phyloP scores from a whole-genome alignment of 2,797 vertebrate genomes.

The Siniperca undulata region DNA sequence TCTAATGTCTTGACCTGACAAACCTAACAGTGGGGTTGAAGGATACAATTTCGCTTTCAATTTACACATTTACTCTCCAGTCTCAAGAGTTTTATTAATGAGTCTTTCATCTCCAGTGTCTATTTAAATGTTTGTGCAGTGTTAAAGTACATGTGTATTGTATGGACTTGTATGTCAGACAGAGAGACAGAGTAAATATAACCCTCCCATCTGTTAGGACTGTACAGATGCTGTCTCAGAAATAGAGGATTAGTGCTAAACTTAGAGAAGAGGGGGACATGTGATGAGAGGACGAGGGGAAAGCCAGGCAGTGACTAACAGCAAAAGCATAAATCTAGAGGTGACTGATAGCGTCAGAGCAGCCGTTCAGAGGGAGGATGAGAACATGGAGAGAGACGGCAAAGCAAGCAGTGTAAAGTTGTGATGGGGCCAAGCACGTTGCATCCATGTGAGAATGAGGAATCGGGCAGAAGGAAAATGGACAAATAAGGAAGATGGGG shows the following conservation, averaged over 20 bases:
- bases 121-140: slow-evolving; percentile 23
- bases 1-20: background rate
- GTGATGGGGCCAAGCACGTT: slow-evolving; percentile 27
- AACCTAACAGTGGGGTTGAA: background rate
- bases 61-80: slow-evolving; percentile 28
- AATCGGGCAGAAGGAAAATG: slow-evolving; percentile 5
- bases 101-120: slow-evolving; percentile 15
- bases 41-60: slow-evolving; percentile 7
- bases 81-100: slow-evolving; percentile 14
- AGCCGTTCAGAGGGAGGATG: slow-evolving; percentile 65
- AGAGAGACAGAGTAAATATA: slow-evolving; percentile 63
- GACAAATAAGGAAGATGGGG: slow-evolving; percentile 18
- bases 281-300: slow-evolving; percentile 51
- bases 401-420: slow-evolving; percentile 28
- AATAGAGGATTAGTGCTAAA: slow-evolving; percentile 79
- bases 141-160: slow-evolving; percentile 14
- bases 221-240: slow-evolving; percentile 78
- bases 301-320: slow-evolving; percentile 64
- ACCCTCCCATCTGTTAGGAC: slow-evolving; percentile 68
- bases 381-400: slow-evolving; percentile 38
- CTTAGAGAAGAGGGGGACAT: slow-evolving; percentile 61
- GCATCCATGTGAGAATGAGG: slow-evolving; percentile 29
- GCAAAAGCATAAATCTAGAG: slow-evolving; percentile 59
- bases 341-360: slow-evolving; percentile 59
- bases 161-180: slow-evolving; percentile 46